These are phyloP conservation scores for Neuroscelio doddi DNA, from an alignment of 2,888 invertebrate genomes.

Conservation along the genomic window DNA sequence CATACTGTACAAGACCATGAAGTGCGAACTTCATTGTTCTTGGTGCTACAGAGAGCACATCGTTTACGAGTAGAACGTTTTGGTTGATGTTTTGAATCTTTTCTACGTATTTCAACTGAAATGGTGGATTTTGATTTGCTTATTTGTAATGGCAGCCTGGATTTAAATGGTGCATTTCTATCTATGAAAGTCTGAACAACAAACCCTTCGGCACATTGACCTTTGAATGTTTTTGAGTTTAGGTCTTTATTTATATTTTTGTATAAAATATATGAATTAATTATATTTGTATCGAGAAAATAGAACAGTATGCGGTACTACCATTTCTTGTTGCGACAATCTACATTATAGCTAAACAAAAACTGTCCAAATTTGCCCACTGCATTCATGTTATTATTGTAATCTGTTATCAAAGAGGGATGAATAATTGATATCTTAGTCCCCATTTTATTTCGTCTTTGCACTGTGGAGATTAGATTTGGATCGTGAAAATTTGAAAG, in stretches of 20 bases:
- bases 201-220: no score
- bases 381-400: slow-evolving; percentile 41
- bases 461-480: slow-evolving; percentile 16
- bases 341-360: slow-evolving; percentile 37
- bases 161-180: no score
- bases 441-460: slow-evolving; percentile 39
- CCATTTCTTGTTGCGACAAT: slow-evolving; percentile 41
- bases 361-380: slow-evolving; percentile 44
- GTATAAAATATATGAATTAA: slow-evolving; percentile 32
- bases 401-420: slow-evolving; percentile 40
- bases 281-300: no score
- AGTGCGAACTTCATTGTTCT: slow-evolving; percentile 9
- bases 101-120: no score
- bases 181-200: no score
- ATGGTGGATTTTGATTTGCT: no score
- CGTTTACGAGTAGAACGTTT: slow-evolving; percentile 7
- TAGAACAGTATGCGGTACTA: slow-evolving; percentile 37
- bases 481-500: slow-evolving; percentile 47
- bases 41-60: slow-evolving; percentile 1
- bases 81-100: slow-evolving; percentile 1
- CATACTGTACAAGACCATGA: slow-evolving; percentile 15
- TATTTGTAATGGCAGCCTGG: no score
- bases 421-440: slow-evolving; percentile 25
- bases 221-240: slow-evolving; percentile 20
- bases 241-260: slow-evolving; percentile 18